These are phyloP conservation scores for Perognathus longimembris DNA, from an alignment of 2,113 vertebrate species.

Conservation along the genomic window DNA sequence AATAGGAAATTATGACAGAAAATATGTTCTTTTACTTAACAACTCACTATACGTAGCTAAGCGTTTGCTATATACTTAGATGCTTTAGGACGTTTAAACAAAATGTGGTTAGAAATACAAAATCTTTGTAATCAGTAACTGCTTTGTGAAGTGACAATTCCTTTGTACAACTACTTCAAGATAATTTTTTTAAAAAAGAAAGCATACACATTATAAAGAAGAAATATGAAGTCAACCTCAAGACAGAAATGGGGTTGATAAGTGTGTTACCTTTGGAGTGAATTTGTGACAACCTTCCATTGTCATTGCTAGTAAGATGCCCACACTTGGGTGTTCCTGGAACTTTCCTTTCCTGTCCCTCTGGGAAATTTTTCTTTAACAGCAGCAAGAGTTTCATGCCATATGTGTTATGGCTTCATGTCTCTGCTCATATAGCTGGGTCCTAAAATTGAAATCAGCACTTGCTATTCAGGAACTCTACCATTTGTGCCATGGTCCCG, in stretches of 20 bases:
- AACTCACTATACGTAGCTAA: not conserved
- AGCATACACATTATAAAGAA: not conserved
- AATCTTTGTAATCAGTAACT: not conserved
- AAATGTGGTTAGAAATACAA: not conserved
- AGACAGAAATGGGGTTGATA: not conserved
- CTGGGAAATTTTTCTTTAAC: not conserved
- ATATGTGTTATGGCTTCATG: not conserved
- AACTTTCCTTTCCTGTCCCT: not conserved
- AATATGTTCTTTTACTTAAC: not conserved
- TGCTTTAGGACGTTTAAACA: not conserved
- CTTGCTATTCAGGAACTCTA: too few species aligned
- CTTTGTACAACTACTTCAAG: too few species aligned
- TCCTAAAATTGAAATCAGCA: too few species aligned
- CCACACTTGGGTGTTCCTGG: not conserved
- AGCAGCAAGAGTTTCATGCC: not conserved
- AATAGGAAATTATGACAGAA: not conserved
- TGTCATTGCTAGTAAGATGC: not conserved
- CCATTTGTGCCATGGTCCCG: too few species aligned
- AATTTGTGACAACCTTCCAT: not conserved
- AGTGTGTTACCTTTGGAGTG: not conserved
- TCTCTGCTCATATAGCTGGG: not conserved
- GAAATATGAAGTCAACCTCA: not conserved
- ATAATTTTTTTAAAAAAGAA: too few species aligned
- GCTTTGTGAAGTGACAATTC: too few species aligned
- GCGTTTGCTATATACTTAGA: not conserved